Evolutionary conservation across 2,113 vertebrate genomes (phyloP).

Genomic region (Chrysemys picta): DNA sequence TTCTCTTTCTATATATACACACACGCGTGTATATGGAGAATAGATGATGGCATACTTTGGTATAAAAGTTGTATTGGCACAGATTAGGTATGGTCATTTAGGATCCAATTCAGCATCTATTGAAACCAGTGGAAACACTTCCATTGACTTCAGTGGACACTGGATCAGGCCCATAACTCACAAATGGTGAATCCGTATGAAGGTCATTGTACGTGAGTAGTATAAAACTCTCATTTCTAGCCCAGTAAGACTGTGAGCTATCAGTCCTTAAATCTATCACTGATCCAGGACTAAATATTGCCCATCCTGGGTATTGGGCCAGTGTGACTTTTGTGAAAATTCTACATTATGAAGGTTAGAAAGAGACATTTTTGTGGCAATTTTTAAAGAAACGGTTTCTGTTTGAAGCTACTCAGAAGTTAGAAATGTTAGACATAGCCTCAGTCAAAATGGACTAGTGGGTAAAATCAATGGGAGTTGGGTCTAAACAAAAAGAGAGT

Average conservation of each 20-base stretch:
- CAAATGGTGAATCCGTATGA: slow-evolving; percentile 32
- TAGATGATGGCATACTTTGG: slow-evolving; percentile 51
- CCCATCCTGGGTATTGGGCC: slow-evolving; percentile 13
- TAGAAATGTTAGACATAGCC: background rate
- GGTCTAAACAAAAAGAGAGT: background rate
- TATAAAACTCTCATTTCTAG: slow-evolving; percentile 44
- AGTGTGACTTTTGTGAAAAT: slow-evolving; percentile 50
- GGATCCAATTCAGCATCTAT: slow-evolving; percentile 46
- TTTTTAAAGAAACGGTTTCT: slow-evolving; percentile 33
- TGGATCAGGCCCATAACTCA: background rate
- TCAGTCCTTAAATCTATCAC: slow-evolving; percentile 2
- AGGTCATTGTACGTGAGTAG: background rate
- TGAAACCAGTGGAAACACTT: slow-evolving; percentile 46
- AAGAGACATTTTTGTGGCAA: slow-evolving; percentile 49
- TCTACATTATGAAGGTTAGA: background rate
- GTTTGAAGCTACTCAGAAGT: background rate
- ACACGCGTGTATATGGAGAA: background rate
- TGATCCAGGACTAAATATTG: slow-evolving; percentile 39
- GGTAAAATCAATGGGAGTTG: background rate
- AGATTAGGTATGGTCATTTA: slow-evolving; percentile 51
- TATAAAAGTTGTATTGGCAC: background rate
- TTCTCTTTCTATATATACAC: background rate
- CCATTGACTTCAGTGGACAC: background rate
- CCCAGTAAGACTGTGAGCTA: background rate
- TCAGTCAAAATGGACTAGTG: background rate